Base-by-base conservation (phyloP, 2,888 invertebrate species). In the Adelognathus sp. region DNA sequence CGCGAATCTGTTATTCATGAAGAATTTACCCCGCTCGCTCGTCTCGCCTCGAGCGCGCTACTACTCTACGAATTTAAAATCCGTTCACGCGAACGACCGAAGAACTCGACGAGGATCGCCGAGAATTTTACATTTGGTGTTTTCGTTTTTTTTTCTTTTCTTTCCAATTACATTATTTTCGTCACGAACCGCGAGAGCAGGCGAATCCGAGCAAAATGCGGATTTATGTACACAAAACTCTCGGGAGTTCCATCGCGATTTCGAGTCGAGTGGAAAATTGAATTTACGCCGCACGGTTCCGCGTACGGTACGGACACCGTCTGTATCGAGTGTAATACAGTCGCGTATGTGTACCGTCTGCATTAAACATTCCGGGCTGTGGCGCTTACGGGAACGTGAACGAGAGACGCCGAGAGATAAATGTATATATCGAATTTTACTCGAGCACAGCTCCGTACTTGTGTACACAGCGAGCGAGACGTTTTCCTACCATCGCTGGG, bases 241-340 rank as follows among this genome's bases (percentile, higher is more conserved):
- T 16, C 44, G 24, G 3, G 52, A 46, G 64, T 14, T 41, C 33
- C 24, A n/a, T 67, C 74, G n/a, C 50, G 50, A 24, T 24, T 60
- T 39, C 52, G 74, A 66, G 74, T 67, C 74, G 66, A 52, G 74
- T 74, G 67, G 74, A 74, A 74, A 74, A 74, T 74, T 74, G 60
- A 74, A 74, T 74, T 74, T 74, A 52, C 58, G 66, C 52, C 46
- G 70, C 36, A 18, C 29, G 50, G 50, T 46, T 71, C 50, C 24
- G 9, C 14, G 21, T 14, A 27, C 50, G 50, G 11, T 33, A 21
- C 46, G 11, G 27, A 27, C 39, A 16, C n/a, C n/a, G n/a, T 52
- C n/a, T 14, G 11, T 27, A 9, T 31, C 16, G n/a, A 29, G 21
- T 4, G 27, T 46, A 31, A 11, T 9, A 29, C 18, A 44, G 9